These are phyloP conservation scores for Steatocranus sp. DNA, from an alignment of 2,797 vertebrate species.

Conservation along the genomic window DNA sequence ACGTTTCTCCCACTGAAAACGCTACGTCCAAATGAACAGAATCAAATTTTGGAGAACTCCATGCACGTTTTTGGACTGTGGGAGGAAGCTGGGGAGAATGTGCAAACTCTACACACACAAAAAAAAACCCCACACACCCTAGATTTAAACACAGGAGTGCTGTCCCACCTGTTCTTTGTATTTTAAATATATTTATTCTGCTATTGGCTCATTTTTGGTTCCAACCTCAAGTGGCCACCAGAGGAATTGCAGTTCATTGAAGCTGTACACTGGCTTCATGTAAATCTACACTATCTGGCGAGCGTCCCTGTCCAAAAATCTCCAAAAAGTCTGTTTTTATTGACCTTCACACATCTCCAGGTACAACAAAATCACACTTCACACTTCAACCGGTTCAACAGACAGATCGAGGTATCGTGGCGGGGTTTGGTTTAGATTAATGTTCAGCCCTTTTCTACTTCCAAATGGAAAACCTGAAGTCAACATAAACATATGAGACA, in stretches of 20 bases:
- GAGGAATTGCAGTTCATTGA: background rate
- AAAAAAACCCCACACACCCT: background rate
- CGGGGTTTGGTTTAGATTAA: fast-evolving
- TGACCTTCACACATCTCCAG: background rate
- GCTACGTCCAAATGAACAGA: fast-evolving
- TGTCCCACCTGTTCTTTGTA: background rate
- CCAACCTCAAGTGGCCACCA: background rate
- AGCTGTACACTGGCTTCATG: background rate
- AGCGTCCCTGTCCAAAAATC: background rate
- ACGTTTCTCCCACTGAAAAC: background rate
- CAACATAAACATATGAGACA: background rate
- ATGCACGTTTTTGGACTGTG: background rate
- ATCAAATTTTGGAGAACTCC: background rate
- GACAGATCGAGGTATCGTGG: background rate
- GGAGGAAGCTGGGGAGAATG: background rate
- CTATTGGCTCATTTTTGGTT: background rate
- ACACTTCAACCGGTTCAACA: background rate
- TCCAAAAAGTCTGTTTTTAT: background rate
- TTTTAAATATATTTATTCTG: background rate
- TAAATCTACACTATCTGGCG: background rate
- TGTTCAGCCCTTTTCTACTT: fast-evolving
- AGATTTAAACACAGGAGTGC: background rate
- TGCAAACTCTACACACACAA: background rate
- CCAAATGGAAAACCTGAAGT: background rate
- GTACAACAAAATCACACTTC: background rate